Evolutionary conservation across 2,113 vertebrate species (phyloP), one percentile per base, ranked within the genome.

Genomic region (Tragelaphus imberbis): DNA sequence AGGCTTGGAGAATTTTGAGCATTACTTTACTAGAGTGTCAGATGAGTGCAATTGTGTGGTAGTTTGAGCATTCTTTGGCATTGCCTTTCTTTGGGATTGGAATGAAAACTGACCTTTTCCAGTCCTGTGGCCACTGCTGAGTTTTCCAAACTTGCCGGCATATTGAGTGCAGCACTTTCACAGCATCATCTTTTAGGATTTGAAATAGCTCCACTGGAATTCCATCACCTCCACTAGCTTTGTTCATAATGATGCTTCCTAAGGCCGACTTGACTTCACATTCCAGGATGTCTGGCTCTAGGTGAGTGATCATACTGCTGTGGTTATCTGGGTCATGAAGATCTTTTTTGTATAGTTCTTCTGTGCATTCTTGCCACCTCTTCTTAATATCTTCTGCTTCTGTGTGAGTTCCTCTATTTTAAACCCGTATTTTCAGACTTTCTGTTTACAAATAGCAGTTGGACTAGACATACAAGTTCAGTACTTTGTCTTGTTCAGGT

Each of bases 301-400:
- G 19, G 19, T 75, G n/a, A 75, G 10, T 40, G 5, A 75, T 75
- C n/a, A 40, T 6, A 40, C n/a, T 0, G 0, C 5, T 2, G 0
- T 75, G 68, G n/a, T 40, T 75, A 75, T 40, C n/a, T 75, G 68
- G 10, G 68, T 40, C 5, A 2, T 75, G 68, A 40, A 13, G 21
- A 75, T 75, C n/a, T 75, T 75, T 75, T 75, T 75, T 75, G 19
- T 75, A 21, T 6, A 75, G 68, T 40, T 75, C n/a, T 75, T 75
- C n/a, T 40, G 19, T 75, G 36, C 23, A 40, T 23, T 40, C 68
- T 75, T 40, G 21, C 68, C n/a, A 75, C 19, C 36, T 75, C 68
- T 40, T 75, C n/a, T 75, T 75, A 75, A 40, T 25, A 75, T 40
- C 68, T 75, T 23, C 68, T 40, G 68, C 36, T 75, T 75, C 21